Evolutionary conservation across 2,797 vertebrate genomes (phyloP).

Genomic region (Fratercula arctica): DNA sequence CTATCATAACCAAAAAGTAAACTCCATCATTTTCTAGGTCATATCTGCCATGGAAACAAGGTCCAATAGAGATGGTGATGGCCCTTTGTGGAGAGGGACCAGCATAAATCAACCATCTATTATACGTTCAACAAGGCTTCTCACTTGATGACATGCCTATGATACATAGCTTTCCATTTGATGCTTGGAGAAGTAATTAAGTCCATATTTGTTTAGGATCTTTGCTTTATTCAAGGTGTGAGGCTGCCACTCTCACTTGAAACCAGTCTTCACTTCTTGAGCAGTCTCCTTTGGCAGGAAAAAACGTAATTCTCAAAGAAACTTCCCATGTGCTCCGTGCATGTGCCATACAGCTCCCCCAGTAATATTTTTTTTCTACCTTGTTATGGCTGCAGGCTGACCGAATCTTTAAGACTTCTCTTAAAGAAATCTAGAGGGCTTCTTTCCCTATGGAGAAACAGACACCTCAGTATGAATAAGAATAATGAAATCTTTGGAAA

Average conservation of each 20-base stretch:
- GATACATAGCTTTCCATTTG: not conserved
- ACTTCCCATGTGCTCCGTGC: rapidly evolving
- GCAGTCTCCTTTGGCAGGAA: not conserved
- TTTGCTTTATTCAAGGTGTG: not conserved
- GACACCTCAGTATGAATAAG: not conserved
- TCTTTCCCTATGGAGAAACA: not conserved
- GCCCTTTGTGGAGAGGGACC: not conserved
- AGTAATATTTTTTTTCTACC: not conserved
- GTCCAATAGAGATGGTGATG: not conserved
- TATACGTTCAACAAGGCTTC: not conserved
- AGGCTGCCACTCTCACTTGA: not conserved
- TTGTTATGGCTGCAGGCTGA: not conserved
- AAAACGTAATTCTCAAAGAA: not conserved
- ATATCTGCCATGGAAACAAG: not conserved
- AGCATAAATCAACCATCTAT: not conserved
- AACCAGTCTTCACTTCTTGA: not conserved
- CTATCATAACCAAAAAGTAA: not conserved
- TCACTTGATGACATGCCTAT: not conserved
- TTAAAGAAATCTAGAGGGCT: not conserved
- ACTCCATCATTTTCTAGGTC: not conserved
- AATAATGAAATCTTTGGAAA: not conserved
- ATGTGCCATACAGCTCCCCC: not conserved
- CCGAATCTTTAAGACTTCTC: not conserved
- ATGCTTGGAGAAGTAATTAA: not conserved
- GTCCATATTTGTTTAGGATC: not conserved